Evolutionary conservation across 2,888 invertebrate species (phyloP).

Genomic region (Pristionchus arcanus): DNA sequence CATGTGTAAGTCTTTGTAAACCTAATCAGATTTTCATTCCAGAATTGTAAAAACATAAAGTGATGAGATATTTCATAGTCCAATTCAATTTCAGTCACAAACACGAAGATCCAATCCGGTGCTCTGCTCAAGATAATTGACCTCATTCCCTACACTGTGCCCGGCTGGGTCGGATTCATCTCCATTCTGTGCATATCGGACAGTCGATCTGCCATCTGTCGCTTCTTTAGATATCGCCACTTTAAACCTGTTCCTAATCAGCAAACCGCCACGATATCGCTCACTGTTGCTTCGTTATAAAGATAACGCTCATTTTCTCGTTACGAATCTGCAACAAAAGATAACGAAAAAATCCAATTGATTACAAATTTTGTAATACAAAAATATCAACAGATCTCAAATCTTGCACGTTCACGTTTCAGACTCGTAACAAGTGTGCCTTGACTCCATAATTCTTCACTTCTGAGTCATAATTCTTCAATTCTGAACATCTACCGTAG

Average conservation of each 20-base stretch:
- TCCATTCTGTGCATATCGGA: not conserved
- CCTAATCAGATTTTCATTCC: not conserved
- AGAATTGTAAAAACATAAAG: no score
- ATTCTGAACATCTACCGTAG: no score
- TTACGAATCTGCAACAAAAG: no score
- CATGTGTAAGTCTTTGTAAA: not conserved
- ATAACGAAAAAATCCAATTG: no score
- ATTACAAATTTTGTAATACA: no score
- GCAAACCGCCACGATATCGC: not conserved
- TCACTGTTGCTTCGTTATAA: conserved; percentile 1
- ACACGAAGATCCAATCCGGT: not conserved
- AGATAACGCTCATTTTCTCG: no score
- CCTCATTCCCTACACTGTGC: conserved; percentile 8
- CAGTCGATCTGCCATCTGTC: not conserved
- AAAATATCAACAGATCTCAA: no score
- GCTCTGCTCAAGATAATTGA: not conserved
- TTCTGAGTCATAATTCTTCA: no score
- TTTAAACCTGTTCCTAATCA: not conserved
- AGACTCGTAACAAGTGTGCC: no score
- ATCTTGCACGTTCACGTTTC: no score
- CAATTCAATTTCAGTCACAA: not conserved
- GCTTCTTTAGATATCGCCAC: not conserved
- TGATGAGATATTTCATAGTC: no score
- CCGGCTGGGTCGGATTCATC: not conserved
- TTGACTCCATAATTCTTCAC: no score